phyloP scores from a whole-genome alignment of 2,113 vertebrate genomes.

The Ceyx melanurus region DNA sequence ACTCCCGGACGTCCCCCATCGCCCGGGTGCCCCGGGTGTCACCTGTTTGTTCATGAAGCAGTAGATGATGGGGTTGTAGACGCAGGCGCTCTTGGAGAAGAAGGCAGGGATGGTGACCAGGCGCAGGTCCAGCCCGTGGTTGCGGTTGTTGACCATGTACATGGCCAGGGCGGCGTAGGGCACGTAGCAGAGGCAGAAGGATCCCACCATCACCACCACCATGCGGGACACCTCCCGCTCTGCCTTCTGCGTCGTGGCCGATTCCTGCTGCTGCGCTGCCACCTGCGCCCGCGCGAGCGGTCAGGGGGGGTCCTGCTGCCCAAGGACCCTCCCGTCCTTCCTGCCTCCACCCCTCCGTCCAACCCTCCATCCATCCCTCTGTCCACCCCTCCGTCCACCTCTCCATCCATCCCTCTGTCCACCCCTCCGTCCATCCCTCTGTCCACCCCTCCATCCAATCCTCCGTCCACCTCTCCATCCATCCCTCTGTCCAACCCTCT shows the following conservation, averaged over 20 bases:
- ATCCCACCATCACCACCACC: constrained; percentile 86
- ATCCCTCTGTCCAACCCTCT: background rate
- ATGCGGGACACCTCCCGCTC: constrained; percentile 89
- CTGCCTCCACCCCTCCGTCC: background rate
- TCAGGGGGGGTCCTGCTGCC: background rate
- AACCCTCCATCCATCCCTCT: background rate
- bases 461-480: too few relatives aligned
- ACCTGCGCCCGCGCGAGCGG: constrained; percentile 67
- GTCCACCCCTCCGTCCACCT: background rate
- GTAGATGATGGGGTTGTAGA: background rate
- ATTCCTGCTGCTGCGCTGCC: constrained; percentile 88
- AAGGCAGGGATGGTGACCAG: background rate
- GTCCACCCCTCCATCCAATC: too few relatives aligned
- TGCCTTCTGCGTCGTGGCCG: constrained; percentile 90
- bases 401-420: background rate
- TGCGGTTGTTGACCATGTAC: background rate
- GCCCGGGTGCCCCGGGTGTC: background rate
- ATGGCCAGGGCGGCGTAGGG: constrained; percentile 75
- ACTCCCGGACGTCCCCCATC: background rate
- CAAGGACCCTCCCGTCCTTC: too few relatives aligned
- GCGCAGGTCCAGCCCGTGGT: background rate
- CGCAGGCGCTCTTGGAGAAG: background rate
- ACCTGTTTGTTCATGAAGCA: background rate
- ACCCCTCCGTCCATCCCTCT: background rate
- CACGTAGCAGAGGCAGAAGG: constrained; percentile 85